Percentiles rank a stretch among this genome's conserved stretches.
Evolutionary conservation across 1,140 invertebrate species (phyloP).

Genomic region (Sarcophaga bullata): DNA sequence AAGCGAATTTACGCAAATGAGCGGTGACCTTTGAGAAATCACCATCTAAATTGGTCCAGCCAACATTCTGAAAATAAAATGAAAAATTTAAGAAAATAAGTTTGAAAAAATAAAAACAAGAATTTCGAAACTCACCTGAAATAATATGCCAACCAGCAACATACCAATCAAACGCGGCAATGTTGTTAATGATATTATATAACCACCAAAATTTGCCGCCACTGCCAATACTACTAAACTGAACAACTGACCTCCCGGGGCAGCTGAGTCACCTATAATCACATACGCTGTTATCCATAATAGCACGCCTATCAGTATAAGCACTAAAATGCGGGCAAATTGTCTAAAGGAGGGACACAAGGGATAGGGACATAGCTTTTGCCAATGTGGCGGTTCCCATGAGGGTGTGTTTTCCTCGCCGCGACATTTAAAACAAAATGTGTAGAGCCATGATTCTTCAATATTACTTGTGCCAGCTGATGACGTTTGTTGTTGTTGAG

Average conservation of each 20-base stretch:
- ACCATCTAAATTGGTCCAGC: constrained; percentile 76
- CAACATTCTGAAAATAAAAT: constrained; percentile 70
- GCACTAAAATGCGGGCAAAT: constrained; percentile 76
- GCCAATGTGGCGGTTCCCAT: constrained; percentile 82
- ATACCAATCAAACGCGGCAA: constrained; percentile 89
- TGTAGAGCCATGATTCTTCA: constrained; percentile 64
- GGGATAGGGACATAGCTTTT: constrained; percentile 80
- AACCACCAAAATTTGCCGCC: constrained; percentile 83
- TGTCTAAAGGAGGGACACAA: constrained; percentile 83
- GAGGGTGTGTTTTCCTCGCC: constrained; percentile 72
- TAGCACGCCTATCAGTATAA: constrained; percentile 77
- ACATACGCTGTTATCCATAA: constrained; percentile 79
- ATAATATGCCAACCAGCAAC: constrained; percentile 82
- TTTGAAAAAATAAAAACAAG: neutral
- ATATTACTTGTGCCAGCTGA: constrained; percentile 53
- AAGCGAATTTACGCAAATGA: constrained; percentile 83
- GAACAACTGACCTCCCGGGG: constrained; percentile 82
- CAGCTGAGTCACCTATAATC: constrained; percentile 78
- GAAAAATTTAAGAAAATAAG: constrained; percentile 17
- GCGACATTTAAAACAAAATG: constrained; percentile 62
- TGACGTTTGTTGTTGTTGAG: constrained; percentile 47
- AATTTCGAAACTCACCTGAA: constrained; percentile 67
- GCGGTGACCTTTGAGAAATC: constrained; percentile 72
- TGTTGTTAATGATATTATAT: constrained; percentile 78
- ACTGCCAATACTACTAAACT: constrained; percentile 79